Evolutionary conservation across 2,797 vertebrate genomes (phyloP).

Genomic region (Leuciscus waleckii): DNA sequence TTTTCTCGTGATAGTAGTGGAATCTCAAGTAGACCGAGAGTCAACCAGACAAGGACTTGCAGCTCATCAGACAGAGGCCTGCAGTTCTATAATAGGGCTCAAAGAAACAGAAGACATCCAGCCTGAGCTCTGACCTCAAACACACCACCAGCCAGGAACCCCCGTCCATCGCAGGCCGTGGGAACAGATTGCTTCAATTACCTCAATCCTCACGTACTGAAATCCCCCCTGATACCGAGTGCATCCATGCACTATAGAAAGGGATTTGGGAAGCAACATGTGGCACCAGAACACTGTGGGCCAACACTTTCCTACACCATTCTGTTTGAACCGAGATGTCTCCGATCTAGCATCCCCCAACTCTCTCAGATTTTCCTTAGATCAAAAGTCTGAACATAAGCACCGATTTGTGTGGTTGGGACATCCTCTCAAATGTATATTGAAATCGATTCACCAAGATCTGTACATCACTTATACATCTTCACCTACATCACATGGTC

Average conservation of each 20-base stretch:
- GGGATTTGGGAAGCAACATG: conserved; percentile 74
- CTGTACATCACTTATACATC: conserved; percentile 63
- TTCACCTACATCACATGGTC: no score
- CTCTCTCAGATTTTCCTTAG: conserved; percentile 69
- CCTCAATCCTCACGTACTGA: conserved; percentile 72
- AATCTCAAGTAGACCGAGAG: conserved; percentile 21
- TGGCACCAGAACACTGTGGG: conserved; percentile 69
- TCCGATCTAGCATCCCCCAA: conserved; percentile 71
- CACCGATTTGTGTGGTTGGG: conserved; percentile 75
- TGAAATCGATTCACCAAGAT: conserved; percentile 76
- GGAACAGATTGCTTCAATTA: conserved; percentile 82
- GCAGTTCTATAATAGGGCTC: conserved; percentile 62
- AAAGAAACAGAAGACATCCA: conserved; percentile 74
- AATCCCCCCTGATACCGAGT: conserved; percentile 73
- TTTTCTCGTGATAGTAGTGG: conserved; percentile 39
- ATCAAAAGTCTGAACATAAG: conserved; percentile 71
- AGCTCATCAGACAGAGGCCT: conserved; percentile 59
- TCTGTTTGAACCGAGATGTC: conserved; percentile 75
- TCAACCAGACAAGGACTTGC: conserved; percentile 12
- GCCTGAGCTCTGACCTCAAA: conserved; percentile 76
- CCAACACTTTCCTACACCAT: conserved; percentile 72
- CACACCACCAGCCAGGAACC: conserved; percentile 64
- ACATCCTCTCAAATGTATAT: conserved; percentile 75
- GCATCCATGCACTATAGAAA: conserved; percentile 71
- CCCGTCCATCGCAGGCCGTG: conserved; percentile 69